Conservation (phyloP, 2,113 vertebrate species). For the Pardalotus punctatus region DNA sequence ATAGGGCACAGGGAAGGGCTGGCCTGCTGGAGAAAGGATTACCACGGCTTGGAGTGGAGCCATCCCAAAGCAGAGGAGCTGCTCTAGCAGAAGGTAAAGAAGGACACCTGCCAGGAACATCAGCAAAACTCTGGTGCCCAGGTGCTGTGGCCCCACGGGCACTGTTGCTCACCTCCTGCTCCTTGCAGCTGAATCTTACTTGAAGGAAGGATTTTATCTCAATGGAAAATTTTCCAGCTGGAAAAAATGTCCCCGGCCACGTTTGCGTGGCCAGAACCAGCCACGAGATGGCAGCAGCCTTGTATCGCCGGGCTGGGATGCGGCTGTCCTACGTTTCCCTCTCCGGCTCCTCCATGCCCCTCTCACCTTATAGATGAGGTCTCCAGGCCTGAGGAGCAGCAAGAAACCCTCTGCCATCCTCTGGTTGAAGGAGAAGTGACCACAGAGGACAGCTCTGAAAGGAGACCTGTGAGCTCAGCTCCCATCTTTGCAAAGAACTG, state of each 20-base stretch:
- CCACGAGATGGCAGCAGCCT: conserved; percentile 44
- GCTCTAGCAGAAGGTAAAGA: background rate
- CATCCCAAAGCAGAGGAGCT: background rate
- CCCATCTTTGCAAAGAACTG: background rate
- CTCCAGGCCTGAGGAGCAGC: background rate
- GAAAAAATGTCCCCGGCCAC: rapidly evolving
- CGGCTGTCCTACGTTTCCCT: rapidly evolving
- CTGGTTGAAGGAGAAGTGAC: background rate
- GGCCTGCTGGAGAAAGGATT: background rate
- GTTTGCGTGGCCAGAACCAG: background rate
- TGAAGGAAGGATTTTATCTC: background rate
- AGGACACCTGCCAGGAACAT: background rate
- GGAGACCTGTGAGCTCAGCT: background rate
- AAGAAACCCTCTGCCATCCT: background rate
- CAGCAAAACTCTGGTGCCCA: background rate
- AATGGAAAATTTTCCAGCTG: background rate
- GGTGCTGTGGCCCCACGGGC: background rate
- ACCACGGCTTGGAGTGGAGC: background rate
- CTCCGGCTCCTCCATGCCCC: background rate
- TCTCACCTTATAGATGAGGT: background rate
- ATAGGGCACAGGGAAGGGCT: background rate
- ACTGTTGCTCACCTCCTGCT: background rate
- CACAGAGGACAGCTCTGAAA: background rate
- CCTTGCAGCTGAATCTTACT: background rate
- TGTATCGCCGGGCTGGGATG: background rate